phyloP scores from a whole-genome alignment of 1,140 invertebrate species.

The Triops longicaudatus region DNA sequence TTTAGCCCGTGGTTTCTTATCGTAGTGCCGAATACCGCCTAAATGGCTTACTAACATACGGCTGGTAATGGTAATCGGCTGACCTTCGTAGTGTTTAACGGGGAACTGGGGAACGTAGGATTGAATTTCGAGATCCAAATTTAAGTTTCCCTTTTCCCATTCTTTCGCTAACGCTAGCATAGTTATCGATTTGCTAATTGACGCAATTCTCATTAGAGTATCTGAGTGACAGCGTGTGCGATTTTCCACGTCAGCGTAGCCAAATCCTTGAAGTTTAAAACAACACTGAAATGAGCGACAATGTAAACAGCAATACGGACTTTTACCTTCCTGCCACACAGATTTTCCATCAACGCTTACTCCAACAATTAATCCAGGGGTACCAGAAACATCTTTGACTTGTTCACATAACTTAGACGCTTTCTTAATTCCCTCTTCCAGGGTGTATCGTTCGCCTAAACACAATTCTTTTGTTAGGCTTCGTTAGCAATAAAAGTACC shows the following conservation, averaged over 20 bases:
- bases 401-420: slow-evolving; percentile 32
- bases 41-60: slow-evolving; percentile 47
- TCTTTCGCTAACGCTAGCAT: slow-evolving; percentile 46
- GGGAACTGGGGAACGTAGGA: neutral
- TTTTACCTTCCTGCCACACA: slow-evolving; percentile 45
- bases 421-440: slow-evolving; percentile 45
- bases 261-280: slow-evolving; percentile 43
- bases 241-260: slow-evolving; percentile 53
- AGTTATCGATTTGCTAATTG: slow-evolving; percentile 54
- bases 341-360: slow-evolving; percentile 48
- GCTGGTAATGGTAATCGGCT: slow-evolving; percentile 36
- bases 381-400: slow-evolving; percentile 39
- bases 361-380: slow-evolving; percentile 48
- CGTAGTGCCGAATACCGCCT: slow-evolving; percentile 50
- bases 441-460: neutral
- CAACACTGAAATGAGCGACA: neutral
- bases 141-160: slow-evolving; percentile 40
- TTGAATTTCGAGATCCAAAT: neutral
- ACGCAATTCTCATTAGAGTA: slow-evolving; percentile 54
- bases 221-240: slow-evolving; percentile 41
- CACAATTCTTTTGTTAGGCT: neutral
- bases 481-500: neutral
- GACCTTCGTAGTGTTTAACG: neutral
- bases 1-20: slow-evolving; percentile 33
- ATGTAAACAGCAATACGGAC: slow-evolving; percentile 15